phyloP scores from a whole-genome alignment of 2,888 invertebrate genomes.

The Drosophila niveifrons region DNA sequence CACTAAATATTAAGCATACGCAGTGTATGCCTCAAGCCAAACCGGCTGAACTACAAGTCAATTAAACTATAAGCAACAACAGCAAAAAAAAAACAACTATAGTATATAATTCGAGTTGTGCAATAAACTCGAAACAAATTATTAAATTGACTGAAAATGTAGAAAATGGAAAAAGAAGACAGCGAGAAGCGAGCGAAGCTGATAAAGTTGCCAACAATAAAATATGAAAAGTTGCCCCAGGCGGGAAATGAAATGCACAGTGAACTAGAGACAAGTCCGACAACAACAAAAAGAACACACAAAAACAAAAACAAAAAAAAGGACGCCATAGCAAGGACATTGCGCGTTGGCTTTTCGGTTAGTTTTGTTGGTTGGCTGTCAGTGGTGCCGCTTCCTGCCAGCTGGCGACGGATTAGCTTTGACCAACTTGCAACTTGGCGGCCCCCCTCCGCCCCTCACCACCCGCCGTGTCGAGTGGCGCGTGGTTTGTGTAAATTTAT shows the following conservation, averaged over 20 bases:
- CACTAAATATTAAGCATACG: slow-evolving; percentile 53
- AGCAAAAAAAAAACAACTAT: neutral
- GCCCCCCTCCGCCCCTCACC: no score
- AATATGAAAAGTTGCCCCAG: slow-evolving; percentile 62
- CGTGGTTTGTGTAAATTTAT: slow-evolving; percentile 66
- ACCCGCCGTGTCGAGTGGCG: slow-evolving; percentile 31
- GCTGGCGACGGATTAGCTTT: slow-evolving; percentile 59
- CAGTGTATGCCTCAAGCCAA: slow-evolving; percentile 25
- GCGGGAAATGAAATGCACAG: slow-evolving; percentile 62
- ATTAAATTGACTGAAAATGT: slow-evolving; percentile 65
- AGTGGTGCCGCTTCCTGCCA: slow-evolving; percentile 67
- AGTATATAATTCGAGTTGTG: slow-evolving; percentile 17
- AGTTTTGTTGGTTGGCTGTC: slow-evolving; percentile 56
- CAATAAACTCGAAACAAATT: slow-evolving; percentile 50
- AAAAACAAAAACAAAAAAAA: slow-evolving; percentile 1
- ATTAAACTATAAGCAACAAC: slow-evolving; percentile 23
- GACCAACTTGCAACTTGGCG: slow-evolving; percentile 46
- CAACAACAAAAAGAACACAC: slow-evolving; percentile 8
- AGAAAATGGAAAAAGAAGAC: slow-evolving; percentile 25
- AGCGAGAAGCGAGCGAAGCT: slow-evolving; percentile 11
- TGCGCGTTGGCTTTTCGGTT: slow-evolving; percentile 56
- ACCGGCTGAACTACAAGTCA: slow-evolving; percentile 14
- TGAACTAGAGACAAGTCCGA: slow-evolving; percentile 46
- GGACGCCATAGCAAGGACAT: slow-evolving; percentile 28
- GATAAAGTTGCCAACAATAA: slow-evolving; percentile 59